A percentile compares a stretch with the other conserved stretches of the same genome.
Evolutionary conservation across 2,888 invertebrate species (phyloP).

Genomic region (Sinelater perroti): DNA sequence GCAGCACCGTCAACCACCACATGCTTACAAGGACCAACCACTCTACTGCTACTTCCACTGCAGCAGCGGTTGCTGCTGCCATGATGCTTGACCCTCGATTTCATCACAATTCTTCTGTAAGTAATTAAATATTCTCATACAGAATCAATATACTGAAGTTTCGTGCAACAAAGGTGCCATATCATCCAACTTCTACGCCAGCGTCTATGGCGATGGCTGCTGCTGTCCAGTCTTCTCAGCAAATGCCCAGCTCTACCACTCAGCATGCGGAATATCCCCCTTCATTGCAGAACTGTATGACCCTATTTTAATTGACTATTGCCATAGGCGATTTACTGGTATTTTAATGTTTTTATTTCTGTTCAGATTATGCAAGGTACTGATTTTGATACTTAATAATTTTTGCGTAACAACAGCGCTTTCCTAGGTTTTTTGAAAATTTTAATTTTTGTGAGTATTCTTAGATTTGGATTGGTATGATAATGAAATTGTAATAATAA

Average conservation of each 20-base stretch:
- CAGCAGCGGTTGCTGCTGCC: slow-evolving; percentile 61
- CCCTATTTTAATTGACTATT: slow-evolving; percentile 55
- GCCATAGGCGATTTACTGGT: no score
- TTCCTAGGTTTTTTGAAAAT: no score
- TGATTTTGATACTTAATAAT: no score
- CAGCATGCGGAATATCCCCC: slow-evolving; percentile 59
- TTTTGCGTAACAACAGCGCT: no score
- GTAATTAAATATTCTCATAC: slow-evolving; percentile 33
- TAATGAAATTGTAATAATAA: no score
- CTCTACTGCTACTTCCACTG: slow-evolving; percentile 58
- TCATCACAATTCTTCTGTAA: slow-evolving; percentile 61
- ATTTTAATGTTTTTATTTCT: no score
- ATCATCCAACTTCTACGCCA: slow-evolving; percentile 59
- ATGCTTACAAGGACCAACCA: slow-evolving; percentile 56
- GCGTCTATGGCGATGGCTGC: slow-evolving; percentile 60
- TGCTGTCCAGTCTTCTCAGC: slow-evolving; percentile 59
- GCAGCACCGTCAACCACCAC: slow-evolving; percentile 57
- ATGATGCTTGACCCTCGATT: slow-evolving; percentile 63
- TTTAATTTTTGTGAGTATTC: no score
- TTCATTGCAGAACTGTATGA: slow-evolving; percentile 60
- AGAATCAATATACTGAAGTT: no score
- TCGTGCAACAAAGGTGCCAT: slow-evolving; percentile 60
- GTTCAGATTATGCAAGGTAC: no score
- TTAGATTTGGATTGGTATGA: no score
- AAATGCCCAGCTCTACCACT: slow-evolving; percentile 55